A percentile compares a stretch with the other conserved stretches of the same genome.
Conservation (phyloP, 2,797 vertebrate genomes). For the Neostethus bicornis region DNA sequence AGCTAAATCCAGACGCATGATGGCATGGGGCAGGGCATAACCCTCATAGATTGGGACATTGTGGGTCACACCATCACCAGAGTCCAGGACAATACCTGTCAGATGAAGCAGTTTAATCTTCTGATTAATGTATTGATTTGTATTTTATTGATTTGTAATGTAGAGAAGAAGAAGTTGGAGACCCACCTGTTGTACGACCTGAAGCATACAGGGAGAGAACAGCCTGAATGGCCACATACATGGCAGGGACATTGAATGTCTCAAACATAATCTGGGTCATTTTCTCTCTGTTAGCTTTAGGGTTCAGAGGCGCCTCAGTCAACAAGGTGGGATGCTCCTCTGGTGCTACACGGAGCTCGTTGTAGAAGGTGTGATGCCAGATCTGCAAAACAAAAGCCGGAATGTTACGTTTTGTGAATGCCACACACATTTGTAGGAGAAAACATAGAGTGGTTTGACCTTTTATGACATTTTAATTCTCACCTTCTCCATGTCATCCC, state of each 20-base stretch:
- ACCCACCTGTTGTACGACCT: constrained; percentile 85
- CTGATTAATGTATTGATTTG: not conserved
- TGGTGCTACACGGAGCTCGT: constrained; percentile 95
- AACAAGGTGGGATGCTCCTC: constrained; percentile 98
- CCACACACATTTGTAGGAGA: not conserved
- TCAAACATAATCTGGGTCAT: constrained; percentile 96
- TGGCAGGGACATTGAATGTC: constrained; percentile 87
- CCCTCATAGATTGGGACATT: constrained; percentile 98
- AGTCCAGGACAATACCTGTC: constrained; percentile 95
- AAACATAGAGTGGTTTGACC: not conserved
- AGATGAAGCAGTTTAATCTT: constrained; percentile 2
- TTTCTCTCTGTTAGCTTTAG: constrained; percentile 99
- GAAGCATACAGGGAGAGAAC: constrained; percentile 87
- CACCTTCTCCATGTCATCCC: constrained; percentile 99
- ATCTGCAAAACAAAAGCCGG: constrained; percentile 77
- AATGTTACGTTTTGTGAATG: not conserved
- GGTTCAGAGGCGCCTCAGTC: constrained; percentile 97
- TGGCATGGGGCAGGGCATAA: constrained; percentile 96
- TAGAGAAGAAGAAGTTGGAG: not conserved
- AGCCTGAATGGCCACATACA: constrained; percentile 85
- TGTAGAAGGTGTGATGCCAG: constrained; percentile 99
- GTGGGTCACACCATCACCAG: constrained; percentile 97
- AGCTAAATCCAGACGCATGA: constrained; percentile 97
- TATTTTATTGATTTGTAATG: not conserved
- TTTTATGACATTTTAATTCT: not conserved